Conservation (phyloP, 2,113 vertebrate genomes). For the human region GRCh38 chr12:101041001-101041500, state of each 20-base stretch:
- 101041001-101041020: background rate
- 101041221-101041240: background rate
- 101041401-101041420: background rate
- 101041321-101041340: background rate
- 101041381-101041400: background rate
- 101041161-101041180: background rate
- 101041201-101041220: background rate
- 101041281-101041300: background rate
- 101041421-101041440: background rate
- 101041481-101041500: background rate
- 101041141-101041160: background rate
- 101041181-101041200: background rate
- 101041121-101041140: background rate
- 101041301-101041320: background rate
- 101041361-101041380: background rate
- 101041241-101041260: background rate
- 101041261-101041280: background rate
- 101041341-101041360: slow-evolving; percentile 13
- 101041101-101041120: background rate
- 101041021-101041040: background rate
- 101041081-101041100: background rate
- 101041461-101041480: slow-evolving; percentile 10
- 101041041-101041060: background rate
- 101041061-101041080: background rate
- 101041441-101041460: background rate